Percentiles rank a stretch among this genome's conserved stretches.
Evolutionary conservation across 2,797 vertebrate species (phyloP).

Genomic region (Onychomys arenicola): DNA sequence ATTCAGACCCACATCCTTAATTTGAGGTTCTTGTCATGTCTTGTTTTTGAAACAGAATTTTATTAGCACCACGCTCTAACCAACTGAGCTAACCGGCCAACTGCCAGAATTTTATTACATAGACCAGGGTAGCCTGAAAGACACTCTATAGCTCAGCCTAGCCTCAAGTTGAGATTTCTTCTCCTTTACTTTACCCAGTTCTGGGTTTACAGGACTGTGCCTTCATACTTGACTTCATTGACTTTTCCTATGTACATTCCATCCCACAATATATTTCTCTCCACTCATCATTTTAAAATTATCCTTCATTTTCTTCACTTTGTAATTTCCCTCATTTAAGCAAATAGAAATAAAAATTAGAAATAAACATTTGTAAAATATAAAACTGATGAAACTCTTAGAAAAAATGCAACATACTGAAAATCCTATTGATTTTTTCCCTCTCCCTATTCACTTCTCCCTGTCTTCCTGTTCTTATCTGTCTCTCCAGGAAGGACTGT

Average conservation of each 20-base stretch:
- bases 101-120: background rate
- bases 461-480: background rate
- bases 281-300: background rate
- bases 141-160: background rate
- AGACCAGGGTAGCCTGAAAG: background rate
- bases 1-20: background rate
- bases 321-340: constrained; percentile 21
- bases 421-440: background rate
- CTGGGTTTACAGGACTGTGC: background rate
- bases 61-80: too few relatives aligned
- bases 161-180: background rate
- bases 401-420: constrained; percentile 32
- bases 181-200: too few relatives aligned
- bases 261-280: background rate
- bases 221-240: fast-evolving
- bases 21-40: background rate
- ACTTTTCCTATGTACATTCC: background rate
- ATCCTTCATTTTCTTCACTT: background rate
- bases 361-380: background rate
- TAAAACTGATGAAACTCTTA: constrained; percentile 21
- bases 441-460: too few relatives aligned
- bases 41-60: background rate
- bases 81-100: too few relatives aligned
- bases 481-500: background rate
- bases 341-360: background rate